A percentile compares a stretch with the other conserved stretches of the same genome.
These are phyloP conservation scores for Peromyscus eremicus DNA, from an alignment of 2,797 vertebrate genomes.

Conservation along the genomic window DNA sequence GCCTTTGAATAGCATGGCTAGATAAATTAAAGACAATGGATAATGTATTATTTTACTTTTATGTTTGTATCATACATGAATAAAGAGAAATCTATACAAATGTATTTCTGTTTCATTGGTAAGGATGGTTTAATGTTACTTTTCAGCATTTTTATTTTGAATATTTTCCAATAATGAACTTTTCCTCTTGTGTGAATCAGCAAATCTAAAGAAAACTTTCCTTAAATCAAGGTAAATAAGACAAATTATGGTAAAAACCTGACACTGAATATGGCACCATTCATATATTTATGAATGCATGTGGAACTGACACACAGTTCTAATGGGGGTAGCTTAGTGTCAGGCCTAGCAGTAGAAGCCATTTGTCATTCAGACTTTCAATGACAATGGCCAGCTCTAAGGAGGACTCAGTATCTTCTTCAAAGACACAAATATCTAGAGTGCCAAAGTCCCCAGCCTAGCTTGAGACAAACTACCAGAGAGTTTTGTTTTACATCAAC, in stretches of 20 bases:
- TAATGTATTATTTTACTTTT: background rate
- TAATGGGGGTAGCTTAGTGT: fast-evolving
- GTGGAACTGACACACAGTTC: background rate
- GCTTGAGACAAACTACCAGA: background rate
- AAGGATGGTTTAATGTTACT: background rate
- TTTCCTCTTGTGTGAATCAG: slow-evolving; percentile 58
- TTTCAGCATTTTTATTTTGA: background rate
- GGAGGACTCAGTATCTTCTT: background rate
- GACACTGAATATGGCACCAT: slow-evolving; percentile 12
- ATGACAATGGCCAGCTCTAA: background rate
- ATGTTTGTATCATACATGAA: background rate
- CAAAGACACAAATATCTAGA: background rate
- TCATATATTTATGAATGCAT: background rate
- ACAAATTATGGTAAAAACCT: slow-evolving; percentile 57
- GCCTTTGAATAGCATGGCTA: background rate
- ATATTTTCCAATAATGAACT: background rate
- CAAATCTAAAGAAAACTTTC: slow-evolving; percentile 48
- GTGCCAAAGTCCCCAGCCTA: background rate
- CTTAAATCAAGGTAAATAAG: background rate
- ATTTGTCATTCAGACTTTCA: background rate
- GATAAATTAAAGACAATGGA: background rate
- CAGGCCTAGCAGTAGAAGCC: background rate
- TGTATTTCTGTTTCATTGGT: background rate
- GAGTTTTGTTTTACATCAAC: background rate
- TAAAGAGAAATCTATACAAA: background rate